Conservation (phyloP, 1,140 invertebrate species). For the Trichomalopsis sarcophagae region DNA sequence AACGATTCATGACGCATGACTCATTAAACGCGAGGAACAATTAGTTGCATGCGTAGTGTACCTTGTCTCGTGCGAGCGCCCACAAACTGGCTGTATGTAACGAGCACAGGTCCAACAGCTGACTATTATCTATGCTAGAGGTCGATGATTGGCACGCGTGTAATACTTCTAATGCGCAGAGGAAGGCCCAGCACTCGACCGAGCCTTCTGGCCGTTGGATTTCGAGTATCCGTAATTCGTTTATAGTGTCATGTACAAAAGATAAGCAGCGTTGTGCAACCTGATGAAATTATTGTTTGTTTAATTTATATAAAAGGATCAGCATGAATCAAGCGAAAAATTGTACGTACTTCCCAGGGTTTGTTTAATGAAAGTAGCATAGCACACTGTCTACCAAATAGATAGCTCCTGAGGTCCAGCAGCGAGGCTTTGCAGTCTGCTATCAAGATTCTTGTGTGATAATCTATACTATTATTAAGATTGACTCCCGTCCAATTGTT, state of each 20-base stretch:
- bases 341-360: slow-evolving; percentile 85
- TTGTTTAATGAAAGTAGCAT: slow-evolving; percentile 86
- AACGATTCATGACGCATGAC: neutral
- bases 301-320: neutral
- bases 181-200: slow-evolving; percentile 93
- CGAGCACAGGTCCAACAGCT: slow-evolving; percentile 83
- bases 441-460: slow-evolving; percentile 82
- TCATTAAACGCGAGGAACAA: neutral
- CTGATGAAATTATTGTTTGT: slow-evolving; percentile 68
- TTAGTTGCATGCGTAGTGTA: slow-evolving; percentile 63
- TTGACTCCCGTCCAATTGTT: slow-evolving; percentile 89
- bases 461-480: slow-evolving; percentile 81
- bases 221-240: slow-evolving; percentile 87
- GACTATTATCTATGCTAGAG: slow-evolving; percentile 79
- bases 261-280: slow-evolving; percentile 89
- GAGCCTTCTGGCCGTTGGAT: slow-evolving; percentile 87
- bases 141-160: slow-evolving; percentile 82
- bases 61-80: slow-evolving; percentile 95
- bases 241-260: slow-evolving; percentile 90
- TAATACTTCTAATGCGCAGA: slow-evolving; percentile 93
- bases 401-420: slow-evolving; percentile 94
- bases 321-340: neutral
- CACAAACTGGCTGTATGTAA: slow-evolving; percentile 92
- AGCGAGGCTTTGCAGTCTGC: slow-evolving; percentile 83
- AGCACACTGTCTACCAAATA: slow-evolving; percentile 94